A percentile compares a stretch with the other conserved stretches of the same genome.
Evolutionary conservation across 2,797 vertebrate genomes (phyloP).

Genomic region (Chloroceryle amazona): DNA sequence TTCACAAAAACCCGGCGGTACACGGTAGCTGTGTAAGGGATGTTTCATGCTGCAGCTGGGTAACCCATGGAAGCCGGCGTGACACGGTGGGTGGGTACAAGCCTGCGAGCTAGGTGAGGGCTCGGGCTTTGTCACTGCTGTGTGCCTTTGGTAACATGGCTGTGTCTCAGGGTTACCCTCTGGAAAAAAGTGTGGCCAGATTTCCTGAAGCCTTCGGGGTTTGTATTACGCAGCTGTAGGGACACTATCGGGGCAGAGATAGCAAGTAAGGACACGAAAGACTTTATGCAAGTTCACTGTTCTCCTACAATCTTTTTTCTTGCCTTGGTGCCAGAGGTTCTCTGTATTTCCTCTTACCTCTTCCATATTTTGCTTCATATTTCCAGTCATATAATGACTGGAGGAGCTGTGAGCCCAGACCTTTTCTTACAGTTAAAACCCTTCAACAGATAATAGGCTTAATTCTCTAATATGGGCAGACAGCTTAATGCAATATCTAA

Average conservation of each 20-base stretch:
- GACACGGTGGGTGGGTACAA: not conserved
- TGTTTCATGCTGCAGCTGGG: not conserved
- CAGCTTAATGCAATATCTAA: conserved; percentile 57
- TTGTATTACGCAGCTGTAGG: not conserved
- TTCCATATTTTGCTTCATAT: not conserved
- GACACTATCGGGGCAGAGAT: not conserved
- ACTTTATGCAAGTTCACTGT: not conserved
- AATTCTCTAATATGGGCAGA: conserved; percentile 45
- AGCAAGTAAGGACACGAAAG: not conserved
- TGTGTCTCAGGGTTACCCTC: not conserved
- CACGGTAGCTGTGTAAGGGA: accelerated
- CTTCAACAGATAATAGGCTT: conserved; percentile 49
- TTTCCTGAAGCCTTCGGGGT: not conserved
- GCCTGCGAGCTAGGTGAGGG: not conserved
- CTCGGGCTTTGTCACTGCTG: not conserved
- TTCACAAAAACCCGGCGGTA: not conserved
- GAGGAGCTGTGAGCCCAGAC: conserved; percentile 4
- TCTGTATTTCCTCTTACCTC: not conserved
- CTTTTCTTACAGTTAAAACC: conserved; percentile 28
- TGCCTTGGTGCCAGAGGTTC: not conserved
- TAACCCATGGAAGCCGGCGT: accelerated
- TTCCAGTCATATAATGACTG: not conserved
- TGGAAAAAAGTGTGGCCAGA: not conserved
- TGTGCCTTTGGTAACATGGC: not conserved
- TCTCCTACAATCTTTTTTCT: not conserved